Percentiles rank a stretch among this genome's conserved stretches.
phyloP scores from a whole-genome alignment of 2,888 invertebrate genomes.

The Cataglyphis rosenhaueri region DNA sequence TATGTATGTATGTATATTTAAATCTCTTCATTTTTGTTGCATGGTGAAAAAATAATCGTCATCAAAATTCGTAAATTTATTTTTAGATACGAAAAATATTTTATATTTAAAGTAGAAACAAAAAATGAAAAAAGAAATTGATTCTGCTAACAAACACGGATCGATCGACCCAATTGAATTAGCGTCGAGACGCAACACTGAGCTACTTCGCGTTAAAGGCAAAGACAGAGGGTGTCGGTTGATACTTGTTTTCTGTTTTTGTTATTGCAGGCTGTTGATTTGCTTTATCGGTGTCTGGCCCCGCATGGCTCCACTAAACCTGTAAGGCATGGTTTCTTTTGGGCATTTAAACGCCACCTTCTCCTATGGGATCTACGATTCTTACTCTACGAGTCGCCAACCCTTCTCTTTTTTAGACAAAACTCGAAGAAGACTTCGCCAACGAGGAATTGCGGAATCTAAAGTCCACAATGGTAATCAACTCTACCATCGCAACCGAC shows the following conservation, averaged over 20 bases:
- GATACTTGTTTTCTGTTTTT: conserved; percentile 85
- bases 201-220: conserved; percentile 48
- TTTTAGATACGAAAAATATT: conserved; percentile 61
- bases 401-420: conserved; percentile 81
- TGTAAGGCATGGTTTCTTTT: conserved; percentile 85
- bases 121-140: conserved; percentile 22
- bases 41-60: neutral
- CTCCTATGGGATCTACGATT: conserved; percentile 65
- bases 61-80: conserved; percentile 60
- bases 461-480: conserved; percentile 74
- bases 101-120: conserved; percentile 11
- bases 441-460: conserved; percentile 80
- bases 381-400: conserved; percentile 69
- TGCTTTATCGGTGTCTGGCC: conserved; percentile 85
- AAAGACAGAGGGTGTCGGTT: conserved; percentile 78
- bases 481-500: conserved; percentile 58
- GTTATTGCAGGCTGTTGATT: conserved; percentile 85
- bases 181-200: conserved; percentile 45
- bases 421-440: conserved; percentile 84
- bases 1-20: neutral
- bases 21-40: neutral
- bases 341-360: conserved; percentile 76
- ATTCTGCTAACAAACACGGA: conserved; percentile 63
- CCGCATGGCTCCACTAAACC: conserved; percentile 85
- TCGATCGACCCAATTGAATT: conserved; percentile 69